Evolutionary conservation across 2,888 invertebrate genomes (phyloP).

Genomic region (Nasonia oneida): DNA sequence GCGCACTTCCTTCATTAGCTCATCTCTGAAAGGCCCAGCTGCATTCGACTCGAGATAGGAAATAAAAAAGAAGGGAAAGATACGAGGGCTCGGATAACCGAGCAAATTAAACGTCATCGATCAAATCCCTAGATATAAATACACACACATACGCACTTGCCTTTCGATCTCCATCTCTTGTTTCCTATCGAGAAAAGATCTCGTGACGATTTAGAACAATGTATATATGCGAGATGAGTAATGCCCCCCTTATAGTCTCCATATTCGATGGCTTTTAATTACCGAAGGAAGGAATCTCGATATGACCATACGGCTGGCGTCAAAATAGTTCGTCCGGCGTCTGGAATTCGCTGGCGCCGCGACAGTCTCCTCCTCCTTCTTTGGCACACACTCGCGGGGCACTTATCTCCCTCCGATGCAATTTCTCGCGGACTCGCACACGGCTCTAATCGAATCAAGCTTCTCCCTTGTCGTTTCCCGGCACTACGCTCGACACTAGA

Average conservation of each 20-base stretch:
- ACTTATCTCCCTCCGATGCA: conserved; percentile 15
- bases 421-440: conserved; percentile 18
- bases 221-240: not conserved
- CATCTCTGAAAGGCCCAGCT: not conserved
- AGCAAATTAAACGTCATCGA: conserved; percentile 37
- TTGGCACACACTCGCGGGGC: not conserved
- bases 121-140: not conserved
- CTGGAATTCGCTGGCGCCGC: not conserved
- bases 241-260: not conserved
- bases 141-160: not conserved
- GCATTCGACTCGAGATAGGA: not conserved
- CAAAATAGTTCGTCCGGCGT: not conserved
- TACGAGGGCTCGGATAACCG: not conserved
- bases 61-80: not conserved
- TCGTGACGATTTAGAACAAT: not conserved
- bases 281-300: not conserved
- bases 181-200: not conserved
- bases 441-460: conserved; percentile 12
- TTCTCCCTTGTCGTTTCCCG: not conserved
- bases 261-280: not conserved
- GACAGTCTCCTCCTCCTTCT: not conserved
- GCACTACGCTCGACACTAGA: not conserved
- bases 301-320: not conserved
- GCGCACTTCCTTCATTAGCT: not conserved
- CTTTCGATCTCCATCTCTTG: conserved; percentile 2